Evolutionary conservation across 30 jellyfish, hydroid and myxozoan genomes (phyloP), one percentile per base, ranked within the genome.

Genomic region (Euphysa ruthae): DNA sequence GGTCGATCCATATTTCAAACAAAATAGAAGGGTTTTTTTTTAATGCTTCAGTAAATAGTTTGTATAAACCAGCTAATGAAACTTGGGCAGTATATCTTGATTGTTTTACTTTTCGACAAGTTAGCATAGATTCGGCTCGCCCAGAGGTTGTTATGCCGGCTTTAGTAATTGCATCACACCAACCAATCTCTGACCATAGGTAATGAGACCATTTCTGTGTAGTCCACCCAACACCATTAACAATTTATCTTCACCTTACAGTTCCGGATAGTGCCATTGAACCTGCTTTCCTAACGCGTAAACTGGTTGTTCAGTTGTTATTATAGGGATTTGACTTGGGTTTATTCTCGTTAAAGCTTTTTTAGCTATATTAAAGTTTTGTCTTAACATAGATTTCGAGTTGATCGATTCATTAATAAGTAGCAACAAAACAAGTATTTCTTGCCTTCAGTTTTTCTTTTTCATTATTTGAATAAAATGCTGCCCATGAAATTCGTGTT

Each of bases 191-290:
- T n/a, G 52, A 38, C 52, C 52, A 38, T 8, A 38, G 52, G 52
- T 38, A 38, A 38, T 12, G n/a, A 38, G 52, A n/a, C 12, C 52
- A 38, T 38, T 38, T 38, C 52, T 38, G 74, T 61, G 74, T 27
- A 61, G 60, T 34, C 58, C 74, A 26, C 74, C 74, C 74, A 61
- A 27, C 60, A 61, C 33, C 74, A 61, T 31, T 23, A 61, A 43
- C 16, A 61, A 7, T 61, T 61, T 61, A 23, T 61, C 74, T 23
- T 61, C 74, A n/a, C 60, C 74, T 27, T 61, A 61, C n/a, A 57
- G 58, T 6, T 57, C 46, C 34, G 71, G 71, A 28, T 57, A 28
- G 51, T 19, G 21, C 71, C 71, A 57, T 51, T 57, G 71, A 19
- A 57, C 34, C 54, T 57, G 54, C 54, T 57, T 57, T 22, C 54